Conservation (phyloP, 2,113 vertebrate genomes). For the Cavia porcellus region DNA sequence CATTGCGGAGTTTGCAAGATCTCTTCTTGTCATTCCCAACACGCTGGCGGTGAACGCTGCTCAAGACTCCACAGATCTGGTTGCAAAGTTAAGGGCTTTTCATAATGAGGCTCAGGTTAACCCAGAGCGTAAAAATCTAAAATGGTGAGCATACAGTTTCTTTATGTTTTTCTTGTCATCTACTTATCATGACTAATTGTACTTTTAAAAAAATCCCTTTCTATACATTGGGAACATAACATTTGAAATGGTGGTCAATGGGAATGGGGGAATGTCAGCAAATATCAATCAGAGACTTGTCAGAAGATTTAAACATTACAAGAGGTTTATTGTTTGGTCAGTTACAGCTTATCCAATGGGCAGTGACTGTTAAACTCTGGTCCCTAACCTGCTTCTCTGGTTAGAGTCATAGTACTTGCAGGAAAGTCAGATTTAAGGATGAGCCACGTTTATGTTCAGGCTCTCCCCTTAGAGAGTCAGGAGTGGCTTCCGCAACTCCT, state of each 20-base stretch:
- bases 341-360: not conserved
- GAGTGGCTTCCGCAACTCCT: not conserved
- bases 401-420: not conserved
- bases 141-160: slow-evolving; percentile 91
- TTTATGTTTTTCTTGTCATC: not conserved
- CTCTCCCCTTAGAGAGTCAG: not conserved
- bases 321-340: not conserved
- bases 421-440: not conserved
- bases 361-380: not conserved
- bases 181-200: not conserved
- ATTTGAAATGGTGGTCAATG: not conserved
- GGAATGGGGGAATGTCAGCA: not conserved
- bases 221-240: not conserved
- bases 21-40: slow-evolving; percentile 97
- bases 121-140: slow-evolving; percentile 97
- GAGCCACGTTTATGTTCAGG: not conserved
- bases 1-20: slow-evolving; percentile 98
- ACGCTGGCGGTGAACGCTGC: slow-evolving; percentile 97
- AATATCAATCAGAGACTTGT: not conserved
- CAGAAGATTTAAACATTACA: not conserved
- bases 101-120: slow-evolving; percentile 99
- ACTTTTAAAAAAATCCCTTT: not conserved
- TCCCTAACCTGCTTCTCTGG: not conserved
- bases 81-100: slow-evolving; percentile 97
- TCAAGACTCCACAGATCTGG: slow-evolving; percentile 97